Evolutionary conservation across 1,140 invertebrate genomes (phyloP), one percentile per base, ranked within the genome.

Genomic region (Ceratina australensis): DNA sequence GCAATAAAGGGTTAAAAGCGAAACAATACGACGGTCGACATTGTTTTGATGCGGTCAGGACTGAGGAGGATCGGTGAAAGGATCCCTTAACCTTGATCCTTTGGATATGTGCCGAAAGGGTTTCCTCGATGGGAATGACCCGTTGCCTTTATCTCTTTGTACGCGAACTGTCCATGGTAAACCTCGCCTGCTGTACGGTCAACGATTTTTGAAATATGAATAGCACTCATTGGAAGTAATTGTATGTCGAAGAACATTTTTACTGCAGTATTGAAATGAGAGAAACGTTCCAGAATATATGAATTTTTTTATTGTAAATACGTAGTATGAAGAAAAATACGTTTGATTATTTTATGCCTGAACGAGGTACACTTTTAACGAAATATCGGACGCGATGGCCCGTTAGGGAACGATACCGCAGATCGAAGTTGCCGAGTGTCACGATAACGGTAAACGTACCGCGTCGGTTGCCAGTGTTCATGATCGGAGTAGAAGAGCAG

Each of bases 361-460:
- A 10, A 5, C 5, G 8, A 42, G 33, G 33, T 8, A 10, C 7
- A 42, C 3, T 42, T 7, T 42, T 42, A 5, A 7, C 33, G 33
- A 42, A 42, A 42, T 42, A 10, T 5, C 33, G 3, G 7, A 10
- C 13, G 10, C 18, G 66, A 82, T 66, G 65, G 47, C 54, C 24
- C 33, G 33, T 42, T 42, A 42, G 33, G 20, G 18, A 22, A 56
- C 26, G 66, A 79, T 69, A 18, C 26, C 24, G 7, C 28, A 56
- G 68, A 28, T 65, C 24, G 18, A 22, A 67, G 76, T 84, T 75
- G 67, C 67, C 65, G 26, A 26, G 59, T 33, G 57, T 59, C 65
- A 81, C 78, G 82, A 88, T 88, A 89, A 90, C 86, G 89, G 88
- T 90, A 89, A 90, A 88, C 87, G 85, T 83, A 79, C 86, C 52